Evolutionary conservation across 1,140 invertebrate species (phyloP).

Genomic region (roundworm (Caenorhabditis elegans)): WBcel235 BX284602.5:14616001-14616500

Average conservation of each 20-base stretch:
- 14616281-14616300: neutral
- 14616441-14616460: too few relatives aligned
- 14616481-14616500: too few relatives aligned
- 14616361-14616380: too few relatives aligned
- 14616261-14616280: neutral
- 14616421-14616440: too few relatives aligned
- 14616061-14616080: neutral
- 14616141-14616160: neutral
- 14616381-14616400: too few relatives aligned
- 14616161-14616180: neutral
- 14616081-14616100: neutral
- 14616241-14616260: neutral
- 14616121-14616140: neutral
- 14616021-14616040: neutral
- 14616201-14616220: neutral
- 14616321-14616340: too few relatives aligned
- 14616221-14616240: neutral
- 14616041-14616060: neutral
- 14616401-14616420: too few relatives aligned
- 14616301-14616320: too few relatives aligned
- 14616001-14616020: neutral
- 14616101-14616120: neutral
- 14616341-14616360: too few relatives aligned
- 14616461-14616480: too few relatives aligned
- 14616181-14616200: neutral